phyloP scores from a whole-genome alignment of 2,888 invertebrate species.

The Antheraea assamensis region DNA sequence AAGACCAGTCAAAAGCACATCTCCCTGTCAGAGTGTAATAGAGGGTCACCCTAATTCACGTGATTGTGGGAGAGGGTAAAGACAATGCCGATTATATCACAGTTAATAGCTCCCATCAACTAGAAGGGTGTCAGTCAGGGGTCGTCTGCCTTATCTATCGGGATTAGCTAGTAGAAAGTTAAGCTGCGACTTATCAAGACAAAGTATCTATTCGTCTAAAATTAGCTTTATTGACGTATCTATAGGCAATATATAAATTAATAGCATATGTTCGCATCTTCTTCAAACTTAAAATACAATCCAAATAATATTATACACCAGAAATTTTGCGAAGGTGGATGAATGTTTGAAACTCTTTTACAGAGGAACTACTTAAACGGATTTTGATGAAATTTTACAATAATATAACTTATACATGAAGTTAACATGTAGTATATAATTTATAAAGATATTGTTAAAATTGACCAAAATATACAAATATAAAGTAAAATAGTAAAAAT shows the following conservation, averaged over 20 bases:
- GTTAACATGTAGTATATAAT: too few species aligned
- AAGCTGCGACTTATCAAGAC: constrained; percentile 40
- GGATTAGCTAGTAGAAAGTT: constrained; percentile 61
- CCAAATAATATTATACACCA: too few species aligned
- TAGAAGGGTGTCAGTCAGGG: constrained; percentile 49
- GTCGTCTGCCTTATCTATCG: constrained; percentile 52
- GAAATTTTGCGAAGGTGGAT: too few species aligned
- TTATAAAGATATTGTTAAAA: too few species aligned
- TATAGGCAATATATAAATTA: not conserved
- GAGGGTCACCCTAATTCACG: constrained; percentile 23
- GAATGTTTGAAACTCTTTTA: too few species aligned
- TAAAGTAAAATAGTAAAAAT: too few species aligned
- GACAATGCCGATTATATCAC: constrained; percentile 76
- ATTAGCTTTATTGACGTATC: not conserved
- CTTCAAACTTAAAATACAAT: too few species aligned
- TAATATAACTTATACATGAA: too few species aligned
- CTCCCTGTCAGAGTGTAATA: constrained; percentile 20
- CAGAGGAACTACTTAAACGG: too few species aligned
- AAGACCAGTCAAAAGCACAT: constrained; percentile 21
- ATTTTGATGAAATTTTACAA: too few species aligned
- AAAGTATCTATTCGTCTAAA: constrained; percentile 32
- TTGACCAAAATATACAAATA: too few species aligned
- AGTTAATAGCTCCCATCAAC: constrained; percentile 74
- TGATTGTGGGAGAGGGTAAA: constrained; percentile 77
- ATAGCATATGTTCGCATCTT: not conserved